A percentile compares a stretch with the other conserved stretches of the same genome.
phyloP scores from a whole-genome alignment of 2,113 vertebrate genomes.

The Bombycilla garrulus region DNA sequence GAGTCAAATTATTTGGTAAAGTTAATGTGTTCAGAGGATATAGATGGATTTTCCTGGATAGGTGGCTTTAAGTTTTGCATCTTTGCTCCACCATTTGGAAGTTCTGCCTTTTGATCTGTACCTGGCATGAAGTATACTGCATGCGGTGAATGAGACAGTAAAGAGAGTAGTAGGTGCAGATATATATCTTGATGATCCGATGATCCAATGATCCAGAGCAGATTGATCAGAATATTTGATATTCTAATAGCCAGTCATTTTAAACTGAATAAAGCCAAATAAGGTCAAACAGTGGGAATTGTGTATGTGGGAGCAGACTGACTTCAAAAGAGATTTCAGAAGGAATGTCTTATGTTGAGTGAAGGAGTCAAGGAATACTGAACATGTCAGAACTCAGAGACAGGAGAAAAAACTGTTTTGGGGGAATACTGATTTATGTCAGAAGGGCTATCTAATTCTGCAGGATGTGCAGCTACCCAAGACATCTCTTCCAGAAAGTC shows the following conservation, averaged over 20 bases:
- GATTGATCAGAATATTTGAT: neutral
- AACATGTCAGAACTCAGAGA: neutral
- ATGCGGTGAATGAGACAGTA: neutral
- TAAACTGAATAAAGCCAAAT: neutral
- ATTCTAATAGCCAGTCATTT: neutral
- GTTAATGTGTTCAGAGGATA: neutral
- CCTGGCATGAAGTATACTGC: neutral
- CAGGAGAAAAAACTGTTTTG: neutral
- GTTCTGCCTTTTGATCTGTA: neutral
- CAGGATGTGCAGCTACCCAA: neutral
- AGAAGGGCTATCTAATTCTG: neutral
- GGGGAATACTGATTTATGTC: neutral
- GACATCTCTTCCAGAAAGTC: neutral
- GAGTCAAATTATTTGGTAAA: neutral
- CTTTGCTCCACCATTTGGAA: neutral
- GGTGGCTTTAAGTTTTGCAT: neutral
- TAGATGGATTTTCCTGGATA: neutral
- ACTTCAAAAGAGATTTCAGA: neutral
- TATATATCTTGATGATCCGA: neutral
- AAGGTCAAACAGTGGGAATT: neutral
- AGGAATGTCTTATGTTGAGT: neutral
- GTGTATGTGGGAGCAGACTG: neutral
- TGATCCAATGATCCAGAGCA: neutral
- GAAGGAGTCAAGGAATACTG: neutral
- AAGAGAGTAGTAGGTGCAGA: neutral